phyloP scores from a whole-genome alignment of 2,888 invertebrate species.

The Balanococcus diminutus region DNA sequence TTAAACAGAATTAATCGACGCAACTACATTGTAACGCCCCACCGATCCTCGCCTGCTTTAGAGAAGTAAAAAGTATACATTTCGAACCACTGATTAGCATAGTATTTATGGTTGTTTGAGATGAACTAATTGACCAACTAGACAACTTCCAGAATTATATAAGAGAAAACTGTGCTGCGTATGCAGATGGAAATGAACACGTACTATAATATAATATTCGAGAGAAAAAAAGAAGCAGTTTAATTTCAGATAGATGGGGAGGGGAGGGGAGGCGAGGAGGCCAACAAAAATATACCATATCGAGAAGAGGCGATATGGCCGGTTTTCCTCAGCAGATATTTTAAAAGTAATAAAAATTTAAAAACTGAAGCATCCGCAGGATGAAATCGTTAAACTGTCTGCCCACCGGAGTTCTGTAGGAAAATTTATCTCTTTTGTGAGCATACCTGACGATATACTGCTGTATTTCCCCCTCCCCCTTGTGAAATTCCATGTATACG shows the following conservation, averaged over 20 bases:
- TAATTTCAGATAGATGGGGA: too few species aligned
- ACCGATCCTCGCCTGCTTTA: too few species aligned
- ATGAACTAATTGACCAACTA: conserved; percentile 34
- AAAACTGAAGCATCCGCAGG: conserved; percentile 38
- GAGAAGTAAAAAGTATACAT: not conserved
- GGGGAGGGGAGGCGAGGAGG: not conserved
- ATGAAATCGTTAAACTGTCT: conserved; percentile 42
- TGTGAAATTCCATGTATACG: not conserved
- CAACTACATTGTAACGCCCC: too few species aligned
- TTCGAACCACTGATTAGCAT: conserved; percentile 27
- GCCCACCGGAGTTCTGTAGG: conserved; percentile 9
- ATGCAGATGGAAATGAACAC: not conserved
- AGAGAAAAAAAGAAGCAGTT: too few species aligned
- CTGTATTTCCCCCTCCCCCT: not conserved
- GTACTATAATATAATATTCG: not conserved
- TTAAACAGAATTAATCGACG: too few species aligned
- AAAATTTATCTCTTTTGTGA: conserved; percentile 6
- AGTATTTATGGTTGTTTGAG: conserved; percentile 34
- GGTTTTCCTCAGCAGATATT: not conserved
- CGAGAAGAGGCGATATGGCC: not conserved
- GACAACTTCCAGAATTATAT: conserved; percentile 38
- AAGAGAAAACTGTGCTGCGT: not conserved
- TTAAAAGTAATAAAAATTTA: conserved; percentile 35
- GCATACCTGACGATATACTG: not conserved
- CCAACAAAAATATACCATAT: not conserved